Evolutionary conservation across 1,140 invertebrate genomes (phyloP), one percentile per base, ranked within the genome.

Genomic region (Galendromus occidentalis): DNA sequence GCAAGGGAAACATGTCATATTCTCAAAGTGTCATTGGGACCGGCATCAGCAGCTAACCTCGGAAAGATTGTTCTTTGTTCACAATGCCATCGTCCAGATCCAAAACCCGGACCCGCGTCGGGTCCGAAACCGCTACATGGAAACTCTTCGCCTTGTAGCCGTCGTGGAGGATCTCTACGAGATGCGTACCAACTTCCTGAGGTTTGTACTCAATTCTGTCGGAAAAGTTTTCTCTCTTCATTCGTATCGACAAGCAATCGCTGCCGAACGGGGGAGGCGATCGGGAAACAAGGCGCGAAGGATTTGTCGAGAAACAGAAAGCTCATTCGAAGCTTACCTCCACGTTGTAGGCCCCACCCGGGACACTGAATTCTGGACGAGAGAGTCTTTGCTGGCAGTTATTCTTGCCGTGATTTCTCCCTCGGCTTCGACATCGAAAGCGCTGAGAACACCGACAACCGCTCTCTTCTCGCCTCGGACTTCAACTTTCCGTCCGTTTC

Each of bases 111-210:
- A 93, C 86, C 71, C 85, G 81, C 5, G 81, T 80, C 0, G 89
- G 86, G 77, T 95, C 90, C 66, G 89, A 87, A 0, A 87, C 88
- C 72, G 89, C 86, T 2, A 91, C 82, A 1, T 83, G 84, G 70
- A 80, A 79, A 2, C 81, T 81, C 69, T 83, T 81, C 12, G 81
- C 80, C 65, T 79, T 72, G 45, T 78, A 77, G 9, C 78, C 77
- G 39, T 79, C 75, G 55, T 82, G 78, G 18, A 77, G 77, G 41
- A 82, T 70, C 64, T 74, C 73, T 30, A 85, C 77, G 29, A 76
- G 80, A 69, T 85, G 82, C 1, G 75, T 78, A 12, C 84, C 85
- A 20, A 85, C 80, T 67, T 80, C 74, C 29, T 65, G 69, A 18
- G 76, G 74, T 20, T 69, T 71, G 64, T 75, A 78, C 68, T 76